Percentiles rank a stretch among this genome's conserved stretches.
Conservation (phyloP, 2,888 invertebrate genomes). For the Apotomis capreana region DNA sequence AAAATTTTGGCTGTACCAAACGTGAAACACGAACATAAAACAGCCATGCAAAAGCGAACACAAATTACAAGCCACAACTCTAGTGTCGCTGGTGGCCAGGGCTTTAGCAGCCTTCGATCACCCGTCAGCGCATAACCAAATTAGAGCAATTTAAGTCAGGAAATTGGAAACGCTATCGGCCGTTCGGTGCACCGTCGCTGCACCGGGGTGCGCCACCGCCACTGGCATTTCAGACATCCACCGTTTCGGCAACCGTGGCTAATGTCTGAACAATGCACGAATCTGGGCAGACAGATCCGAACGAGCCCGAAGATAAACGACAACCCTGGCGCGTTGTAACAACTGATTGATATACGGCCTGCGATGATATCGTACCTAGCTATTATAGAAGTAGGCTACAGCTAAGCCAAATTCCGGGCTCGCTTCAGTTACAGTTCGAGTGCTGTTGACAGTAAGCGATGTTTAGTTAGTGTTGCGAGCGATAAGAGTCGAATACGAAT, state of each 20-base stretch:
- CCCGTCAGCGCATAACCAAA: constrained; percentile 80
- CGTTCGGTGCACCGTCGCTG: constrained; percentile 70
- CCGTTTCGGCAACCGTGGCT: constrained; percentile 73
- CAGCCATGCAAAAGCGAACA: constrained; percentile 47
- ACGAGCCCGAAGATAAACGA: constrained; percentile 80
- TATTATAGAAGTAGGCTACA: constrained; percentile 60
- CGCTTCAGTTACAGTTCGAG: constrained; percentile 77
- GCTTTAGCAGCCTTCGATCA: constrained; percentile 73
- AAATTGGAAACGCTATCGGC: constrained; percentile 82
- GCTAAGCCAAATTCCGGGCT: constrained; percentile 73
- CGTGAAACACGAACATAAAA: constrained; percentile 43
- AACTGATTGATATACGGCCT: constrained; percentile 81
- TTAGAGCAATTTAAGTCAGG: constrained; percentile 83
- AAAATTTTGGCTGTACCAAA: constrained; percentile 36
- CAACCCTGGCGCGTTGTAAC: constrained; percentile 79
- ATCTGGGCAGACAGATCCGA: constrained; percentile 80
- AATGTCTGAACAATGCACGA: constrained; percentile 82
- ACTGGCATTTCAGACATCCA: constrained; percentile 80
- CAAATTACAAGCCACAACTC: constrained; percentile 62
- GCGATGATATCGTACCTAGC: constrained; percentile 73
- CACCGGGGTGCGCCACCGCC: constrained; percentile 69
- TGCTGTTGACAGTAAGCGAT: constrained; percentile 77
- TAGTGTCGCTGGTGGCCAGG: constrained; percentile 60
- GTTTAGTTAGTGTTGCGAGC: constrained; percentile 68
- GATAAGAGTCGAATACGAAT: constrained; percentile 60